Evolutionary conservation across 2,113 vertebrate genomes (phyloP), one percentile per base, ranked within the genome.

Genomic region (Typhlomys cinereus): DNA sequence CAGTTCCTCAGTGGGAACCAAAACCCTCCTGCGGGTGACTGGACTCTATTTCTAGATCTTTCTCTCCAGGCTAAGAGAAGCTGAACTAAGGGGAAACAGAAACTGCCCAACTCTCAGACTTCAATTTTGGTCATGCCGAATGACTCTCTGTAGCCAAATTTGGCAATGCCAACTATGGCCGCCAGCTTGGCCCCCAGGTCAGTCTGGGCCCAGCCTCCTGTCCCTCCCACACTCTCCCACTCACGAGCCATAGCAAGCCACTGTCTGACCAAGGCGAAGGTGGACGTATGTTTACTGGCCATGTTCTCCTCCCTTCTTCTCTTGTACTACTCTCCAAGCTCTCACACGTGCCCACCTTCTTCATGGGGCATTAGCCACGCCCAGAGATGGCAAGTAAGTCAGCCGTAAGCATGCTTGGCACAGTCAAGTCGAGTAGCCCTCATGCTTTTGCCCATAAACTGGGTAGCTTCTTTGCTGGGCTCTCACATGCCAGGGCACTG

Each of bases 391-490:
- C 10, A 70, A 39, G 39, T n/a, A 86, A 36, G 5, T 67, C 15
- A 15, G 2, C 6, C 29, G 7, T 5, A 6, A 66, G 31, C 0
- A 1, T 3, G 2, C 18, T 46, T 64, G 80, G 27, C 78, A 75
- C 54, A 64, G 4, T 6, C 2, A 76, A 92, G 48, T 25, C 23
- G 34, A 36, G 25, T 11, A 0, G 39, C 20, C 59, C 29, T 10
- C 10, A 48, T 31, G 50, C 59, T n/a, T 48, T n/a, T 13, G 7
- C 20, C 44, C 29, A 69, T 2, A 13, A 25, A 2, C 41, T 34
- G 27, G 52, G 1, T 4, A 2, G 27, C 27, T 46, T 17, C 41
- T 23, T 10, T 17, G 18, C 0, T 10, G 7, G 31, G 7, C 17
- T 66, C 66, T 44, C 66, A 1, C 2, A 52, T 9, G 39, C 52